Evolutionary conservation across 1,140 invertebrate genomes (phyloP), one percentile per base, ranked within the genome.

Genomic region (Trichonephila inaurata): DNA sequence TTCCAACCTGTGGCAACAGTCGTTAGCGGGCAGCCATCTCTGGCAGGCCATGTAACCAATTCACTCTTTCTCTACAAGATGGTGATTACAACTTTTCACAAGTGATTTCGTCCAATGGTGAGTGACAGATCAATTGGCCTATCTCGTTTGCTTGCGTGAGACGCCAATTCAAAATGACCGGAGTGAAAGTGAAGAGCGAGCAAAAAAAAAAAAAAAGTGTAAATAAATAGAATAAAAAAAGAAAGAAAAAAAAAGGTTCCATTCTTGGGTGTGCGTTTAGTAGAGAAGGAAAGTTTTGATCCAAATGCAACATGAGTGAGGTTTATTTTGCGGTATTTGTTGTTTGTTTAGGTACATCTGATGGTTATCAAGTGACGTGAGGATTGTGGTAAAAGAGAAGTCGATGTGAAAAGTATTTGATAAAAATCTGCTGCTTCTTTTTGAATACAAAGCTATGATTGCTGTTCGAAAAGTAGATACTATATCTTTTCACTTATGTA

Each of bases 51-150:
- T 58, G 64, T 58, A 77, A 44, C 40, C 40, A 24, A 51, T n/a
- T 51, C n/a, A 21, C 64, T 72, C 87, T 51, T 33, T 89, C 88
- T 87, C 24, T 8, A 12, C 18, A 44, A 91, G n/a, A n/a, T 60
- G 51, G 89, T 91, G 89, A 91, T 91, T 91, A 81, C 33, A 81
- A 51, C 89, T 91, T 82, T 91, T 81, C 58, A 61, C 72, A 44
- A 91, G 89, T 91, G 89, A 91, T 91, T 91, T 91, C 24, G 12
- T n/a, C 28, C 4, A 77, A 33, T 12, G 40, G 5, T 82, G 58
- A 62, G 4, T 91, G 89, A 91, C 89, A 91, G 89, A 91, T 91
- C 89, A 91, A 82, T 91, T 72, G 89, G 69, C 40, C 40, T 51
- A 72, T 89, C 88, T 89, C 58, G 64, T 89, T 51, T 64, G 24